Conservation (phyloP, 2,888 invertebrate species). For the Xanthostigma xanthostigma region DNA sequence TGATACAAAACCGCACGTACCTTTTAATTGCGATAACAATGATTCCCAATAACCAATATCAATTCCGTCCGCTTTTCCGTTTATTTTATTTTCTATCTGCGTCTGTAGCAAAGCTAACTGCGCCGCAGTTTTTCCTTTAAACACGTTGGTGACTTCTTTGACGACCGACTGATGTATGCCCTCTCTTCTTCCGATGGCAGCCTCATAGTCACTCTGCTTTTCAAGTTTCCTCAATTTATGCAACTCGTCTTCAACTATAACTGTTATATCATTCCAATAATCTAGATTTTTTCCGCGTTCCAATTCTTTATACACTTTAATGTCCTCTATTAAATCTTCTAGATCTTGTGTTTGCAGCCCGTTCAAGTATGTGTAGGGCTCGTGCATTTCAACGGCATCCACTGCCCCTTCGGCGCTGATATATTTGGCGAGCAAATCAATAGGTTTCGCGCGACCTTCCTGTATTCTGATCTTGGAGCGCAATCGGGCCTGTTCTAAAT, state of each 20-base stretch:
- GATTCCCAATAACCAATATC: slow-evolving; percentile 99
- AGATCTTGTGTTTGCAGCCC: slow-evolving; percentile 80
- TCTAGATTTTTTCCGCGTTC: slow-evolving; percentile 77
- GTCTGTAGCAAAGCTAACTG: slow-evolving; percentile 72
- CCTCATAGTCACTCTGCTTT: slow-evolving; percentile 41
- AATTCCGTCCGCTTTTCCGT: slow-evolving; percentile 71
- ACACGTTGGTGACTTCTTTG: slow-evolving; percentile 74
- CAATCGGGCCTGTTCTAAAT: slow-evolving; percentile 87
- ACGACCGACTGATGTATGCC: slow-evolving; percentile 82
- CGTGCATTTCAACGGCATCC: slow-evolving; percentile 93
- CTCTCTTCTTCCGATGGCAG: slow-evolving; percentile 34
- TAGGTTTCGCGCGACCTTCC: slow-evolving; percentile 94
- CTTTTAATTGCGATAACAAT: slow-evolving; percentile 81
- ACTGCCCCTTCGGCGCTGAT: slow-evolving; percentile 80
- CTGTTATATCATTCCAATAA: slow-evolving; percentile 94
- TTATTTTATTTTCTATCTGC: slow-evolving; percentile 77
- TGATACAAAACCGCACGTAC: slow-evolving; percentile 22
- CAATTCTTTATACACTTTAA: slow-evolving; percentile 85
- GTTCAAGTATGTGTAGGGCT: slow-evolving; percentile 89
- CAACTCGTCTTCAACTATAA: slow-evolving; percentile 86
- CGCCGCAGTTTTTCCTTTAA: slow-evolving; percentile 82
- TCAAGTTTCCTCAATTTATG: slow-evolving; percentile 69
- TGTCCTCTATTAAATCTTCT: slow-evolving; percentile 92
- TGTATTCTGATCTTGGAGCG: slow-evolving; percentile 91
- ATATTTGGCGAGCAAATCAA: slow-evolving; percentile 93